A percentile compares a stretch with the other conserved stretches of the same genome.
Conservation (phyloP, 2,888 invertebrate genomes). For the Patella caerulea region DNA sequence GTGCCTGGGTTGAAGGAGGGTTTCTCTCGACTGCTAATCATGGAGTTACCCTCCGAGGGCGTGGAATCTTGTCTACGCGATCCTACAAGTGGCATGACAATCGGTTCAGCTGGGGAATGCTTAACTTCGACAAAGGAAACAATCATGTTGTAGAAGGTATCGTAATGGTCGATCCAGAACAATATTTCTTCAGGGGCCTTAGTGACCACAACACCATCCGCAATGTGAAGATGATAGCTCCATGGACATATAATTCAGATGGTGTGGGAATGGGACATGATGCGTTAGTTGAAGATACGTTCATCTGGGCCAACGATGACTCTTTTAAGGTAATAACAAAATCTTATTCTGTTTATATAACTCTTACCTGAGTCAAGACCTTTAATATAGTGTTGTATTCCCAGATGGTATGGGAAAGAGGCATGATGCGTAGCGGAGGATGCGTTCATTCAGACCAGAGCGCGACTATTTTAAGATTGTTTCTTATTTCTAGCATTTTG, state of each 20-base stretch:
- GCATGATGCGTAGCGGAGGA: no score
- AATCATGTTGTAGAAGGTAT: slow-evolving; percentile 27
- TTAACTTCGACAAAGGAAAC: slow-evolving; percentile 26
- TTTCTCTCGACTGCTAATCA: slow-evolving; percentile 20
- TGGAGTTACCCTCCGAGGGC: slow-evolving; percentile 23
- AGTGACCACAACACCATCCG: slow-evolving; percentile 20
- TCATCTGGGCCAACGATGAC: slow-evolving; percentile 33
- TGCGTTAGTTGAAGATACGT: slow-evolving; percentile 26
- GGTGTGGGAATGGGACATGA: slow-evolving; percentile 25
- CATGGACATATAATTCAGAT: slow-evolving; percentile 30
- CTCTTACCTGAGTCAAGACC: no score
- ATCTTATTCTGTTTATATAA: not conserved
- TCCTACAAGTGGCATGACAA: slow-evolving; percentile 20
- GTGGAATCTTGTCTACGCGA: slow-evolving; percentile 22
- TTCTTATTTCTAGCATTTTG: no score
- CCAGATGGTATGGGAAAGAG: no score
- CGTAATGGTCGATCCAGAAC: slow-evolving; percentile 19
- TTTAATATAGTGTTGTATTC: no score
- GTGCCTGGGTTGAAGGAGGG: slow-evolving; percentile 27
- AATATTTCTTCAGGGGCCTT: slow-evolving; percentile 16
- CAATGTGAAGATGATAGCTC: slow-evolving; percentile 26
- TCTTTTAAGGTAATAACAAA: slow-evolving; percentile 28
- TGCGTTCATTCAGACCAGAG: no score
- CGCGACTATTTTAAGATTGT: no score
- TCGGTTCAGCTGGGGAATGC: slow-evolving; percentile 16